Evolutionary conservation across 2,797 vertebrate genomes (phyloP), one percentile per base, ranked within the genome.

Genomic region (Merluccius polli): DNA sequence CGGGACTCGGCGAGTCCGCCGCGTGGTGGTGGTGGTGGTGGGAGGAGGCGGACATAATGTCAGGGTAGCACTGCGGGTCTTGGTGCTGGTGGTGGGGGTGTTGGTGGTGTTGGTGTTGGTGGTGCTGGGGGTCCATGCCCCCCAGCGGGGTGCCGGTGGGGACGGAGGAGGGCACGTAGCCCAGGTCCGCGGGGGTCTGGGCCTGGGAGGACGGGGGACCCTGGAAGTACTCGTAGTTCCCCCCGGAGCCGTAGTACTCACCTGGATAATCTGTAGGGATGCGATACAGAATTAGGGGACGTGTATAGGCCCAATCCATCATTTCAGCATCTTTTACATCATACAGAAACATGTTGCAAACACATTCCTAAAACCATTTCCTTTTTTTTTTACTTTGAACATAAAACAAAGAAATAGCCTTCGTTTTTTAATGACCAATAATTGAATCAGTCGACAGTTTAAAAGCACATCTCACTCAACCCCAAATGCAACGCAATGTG

Each of bases 191-290:
- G 0, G 97, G 97, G 30, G 97, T 98, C 91, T 97, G 97, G 63
- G 96, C 97, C 90, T 97, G 97, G 29, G 97, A 96, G 0, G 93
- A 87, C 3, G 97, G 97, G 2, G 95, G 96, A 35, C 96, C 96
- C 74, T 96, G 96, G 81, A 95, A 99, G 93, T 97, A 98, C 89
- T 98, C 97, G 38, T 97, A 99, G 80, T 96, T 98, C 88, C 95
- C 94, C 86, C 95, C 95, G 0, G 95, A 93, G 36, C 95, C 93
- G 0, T 98, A 98, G 89, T 97, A 99, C 88, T 99, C 97, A 38
- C 92, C 94, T 81, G 96, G 95, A 90, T 98, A 99, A 89, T 98
- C 97, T 98, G 93, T 0, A 79, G 31, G 52, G 29, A n/a, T n/a
- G 81, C 12, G 29, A 9, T 35, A 63, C 68, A 35, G 86, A 11